Conservation (phyloP, 2,888 invertebrate genomes). For the Sinodicranocentrus sp. region DNA sequence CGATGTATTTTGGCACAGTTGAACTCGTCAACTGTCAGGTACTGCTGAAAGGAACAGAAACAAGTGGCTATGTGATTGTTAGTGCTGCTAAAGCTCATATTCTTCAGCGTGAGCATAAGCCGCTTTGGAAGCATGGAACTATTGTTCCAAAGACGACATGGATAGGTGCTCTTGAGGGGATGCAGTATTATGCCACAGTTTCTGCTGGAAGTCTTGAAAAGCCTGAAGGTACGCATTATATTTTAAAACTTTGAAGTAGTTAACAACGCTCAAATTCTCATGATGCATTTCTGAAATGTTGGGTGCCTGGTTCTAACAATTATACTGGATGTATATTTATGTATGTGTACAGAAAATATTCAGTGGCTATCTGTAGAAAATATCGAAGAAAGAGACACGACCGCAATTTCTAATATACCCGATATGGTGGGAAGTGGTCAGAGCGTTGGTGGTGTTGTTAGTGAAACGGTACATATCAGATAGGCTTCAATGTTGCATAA, state of each 20-base stretch:
- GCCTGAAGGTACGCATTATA: conserved; percentile 68
- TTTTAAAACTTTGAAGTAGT: too few species aligned
- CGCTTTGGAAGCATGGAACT: conserved; percentile 92
- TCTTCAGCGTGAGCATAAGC: conserved; percentile 91
- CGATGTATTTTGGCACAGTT: conserved; percentile 81
- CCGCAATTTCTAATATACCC: conserved; percentile 90
- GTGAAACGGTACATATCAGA: conserved; percentile 85
- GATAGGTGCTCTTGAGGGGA: conserved; percentile 96
- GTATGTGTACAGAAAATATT: conserved; percentile 88
- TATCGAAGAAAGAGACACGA: conserved; percentile 87
- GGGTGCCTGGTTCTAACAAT: too few species aligned
- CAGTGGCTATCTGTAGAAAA: conserved; percentile 98
- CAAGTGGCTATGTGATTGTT: conserved; percentile 97
- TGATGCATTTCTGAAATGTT: too few species aligned
- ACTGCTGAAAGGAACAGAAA: conserved; percentile 96
- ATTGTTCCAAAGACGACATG: conserved; percentile 96
- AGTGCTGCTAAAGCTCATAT: conserved; percentile 98
- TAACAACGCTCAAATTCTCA: neutral
- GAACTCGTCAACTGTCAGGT: conserved; percentile 96
- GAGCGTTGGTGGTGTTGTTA: conserved; percentile 97
- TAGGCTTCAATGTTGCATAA: too few species aligned
- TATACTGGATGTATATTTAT: too few species aligned
- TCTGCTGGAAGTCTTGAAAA: conserved; percentile 81
- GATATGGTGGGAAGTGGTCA: conserved; percentile 96
- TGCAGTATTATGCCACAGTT: conserved; percentile 99